A percentile compares a stretch with the other conserved stretches of the same genome.
phyloP scores from a whole-genome alignment of 2,113 vertebrate genomes.

The Platysternon megacephalum region DNA sequence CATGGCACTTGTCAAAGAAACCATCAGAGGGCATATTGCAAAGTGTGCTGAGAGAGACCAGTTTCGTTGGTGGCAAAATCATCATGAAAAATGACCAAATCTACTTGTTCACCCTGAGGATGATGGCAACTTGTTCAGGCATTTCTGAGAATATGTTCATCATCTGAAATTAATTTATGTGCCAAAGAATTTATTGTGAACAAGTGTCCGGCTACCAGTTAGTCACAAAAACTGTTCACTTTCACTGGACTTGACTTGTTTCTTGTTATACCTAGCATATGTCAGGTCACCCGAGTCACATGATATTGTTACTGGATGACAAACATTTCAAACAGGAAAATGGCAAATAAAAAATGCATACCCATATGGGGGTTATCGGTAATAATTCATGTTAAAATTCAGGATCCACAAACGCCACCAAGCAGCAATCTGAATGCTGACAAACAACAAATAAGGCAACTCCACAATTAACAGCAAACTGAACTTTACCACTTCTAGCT shows the following conservation, averaged over 20 bases:
- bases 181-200: neutral
- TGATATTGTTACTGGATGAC: neutral
- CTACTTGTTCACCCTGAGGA: neutral
- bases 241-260: neutral
- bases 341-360: neutral
- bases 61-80: neutral
- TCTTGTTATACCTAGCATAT: neutral
- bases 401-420: neutral
- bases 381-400: accelerated
- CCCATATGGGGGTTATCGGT: neutral
- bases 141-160: neutral
- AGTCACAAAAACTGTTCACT: neutral
- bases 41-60: accelerated
- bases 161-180: neutral
- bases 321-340: neutral
- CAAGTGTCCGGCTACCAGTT: neutral
- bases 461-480: neutral
- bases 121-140: neutral
- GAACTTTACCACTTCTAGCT: neutral
- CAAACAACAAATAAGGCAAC: neutral
- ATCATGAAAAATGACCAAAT: neutral
- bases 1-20: neutral
- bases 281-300: neutral
- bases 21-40: neutral
- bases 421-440: neutral